Evolutionary conservation across 1,140 invertebrate species (phyloP).

Genomic region (Brachionus calyciflorus): DNA sequence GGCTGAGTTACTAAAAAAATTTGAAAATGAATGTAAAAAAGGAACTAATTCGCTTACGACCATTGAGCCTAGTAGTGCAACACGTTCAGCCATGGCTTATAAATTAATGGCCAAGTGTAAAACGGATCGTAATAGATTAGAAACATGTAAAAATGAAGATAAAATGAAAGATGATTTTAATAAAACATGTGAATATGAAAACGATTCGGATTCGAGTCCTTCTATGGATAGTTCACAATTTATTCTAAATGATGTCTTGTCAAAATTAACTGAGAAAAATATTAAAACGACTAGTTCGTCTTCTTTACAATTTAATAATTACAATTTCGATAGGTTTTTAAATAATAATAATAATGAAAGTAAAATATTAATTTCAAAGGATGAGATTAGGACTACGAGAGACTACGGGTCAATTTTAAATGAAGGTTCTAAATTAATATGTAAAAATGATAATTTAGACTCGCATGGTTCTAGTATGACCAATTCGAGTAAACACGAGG

Average conservation of each 20-base stretch:
- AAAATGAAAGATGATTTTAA: constrained; percentile 34
- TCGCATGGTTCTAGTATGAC: constrained; percentile 44
- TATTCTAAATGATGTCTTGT: background rate
- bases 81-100: background rate
- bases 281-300: background rate
- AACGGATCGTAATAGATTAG: background rate
- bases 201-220: background rate
- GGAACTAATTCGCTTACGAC: background rate
- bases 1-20: background rate
- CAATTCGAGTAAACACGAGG: constrained; percentile 36
- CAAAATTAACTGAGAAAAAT: constrained; percentile 5
- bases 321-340: background rate
- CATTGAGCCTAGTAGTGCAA: background rate
- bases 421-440: background rate
- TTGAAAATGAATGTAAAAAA: constrained; percentile 20
- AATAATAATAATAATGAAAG: background rate
- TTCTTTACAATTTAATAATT: constrained; percentile 32
- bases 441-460: constrained; percentile 1
- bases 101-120: background rate
- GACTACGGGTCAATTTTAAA: too few relatives aligned
- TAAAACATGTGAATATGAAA: background rate
- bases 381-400: background rate
- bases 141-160: background rate
- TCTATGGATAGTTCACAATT: background rate
- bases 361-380: background rate